Evolutionary conservation across 2,113 vertebrate genomes (phyloP).

Genomic region (Amazona vittata): DNA sequence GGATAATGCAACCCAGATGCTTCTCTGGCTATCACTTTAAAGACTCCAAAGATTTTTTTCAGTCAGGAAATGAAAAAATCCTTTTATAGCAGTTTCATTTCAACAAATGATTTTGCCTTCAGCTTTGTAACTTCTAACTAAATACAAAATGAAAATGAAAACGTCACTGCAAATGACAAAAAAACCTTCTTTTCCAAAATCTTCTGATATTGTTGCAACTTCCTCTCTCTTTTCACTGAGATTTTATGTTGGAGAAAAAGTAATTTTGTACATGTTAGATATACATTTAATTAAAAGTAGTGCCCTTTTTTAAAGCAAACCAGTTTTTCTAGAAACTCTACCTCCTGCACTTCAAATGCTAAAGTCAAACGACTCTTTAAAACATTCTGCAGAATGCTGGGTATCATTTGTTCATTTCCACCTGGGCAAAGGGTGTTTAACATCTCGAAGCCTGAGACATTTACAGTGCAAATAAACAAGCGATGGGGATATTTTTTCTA

Average conservation of each 20-base stretch:
- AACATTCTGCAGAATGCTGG: background rate
- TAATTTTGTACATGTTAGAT: background rate
- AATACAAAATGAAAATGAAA: background rate
- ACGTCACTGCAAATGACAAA: background rate
- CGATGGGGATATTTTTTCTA: background rate
- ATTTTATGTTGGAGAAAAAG: background rate
- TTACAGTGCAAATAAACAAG: background rate
- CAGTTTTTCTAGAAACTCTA: background rate
- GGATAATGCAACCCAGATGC: slow-evolving; percentile 20
- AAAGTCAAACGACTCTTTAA: background rate
- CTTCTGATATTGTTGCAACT: background rate
- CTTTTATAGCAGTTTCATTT: background rate
- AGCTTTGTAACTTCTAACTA: background rate
- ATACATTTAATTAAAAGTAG: background rate
- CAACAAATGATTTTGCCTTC: background rate
- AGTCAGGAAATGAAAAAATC: slow-evolving; percentile 39
- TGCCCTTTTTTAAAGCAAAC: background rate
- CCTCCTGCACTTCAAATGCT: background rate
- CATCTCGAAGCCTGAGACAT: background rate
- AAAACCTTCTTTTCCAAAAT: background rate
- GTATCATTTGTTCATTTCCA: background rate
- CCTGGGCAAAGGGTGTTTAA: background rate
- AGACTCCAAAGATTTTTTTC: background rate
- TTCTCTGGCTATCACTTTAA: slow-evolving; percentile 23
- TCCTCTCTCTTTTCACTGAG: background rate